Evolutionary conservation across 2,888 invertebrate species (phyloP).

Genomic region (Acanthosepion lycidas): DNA sequence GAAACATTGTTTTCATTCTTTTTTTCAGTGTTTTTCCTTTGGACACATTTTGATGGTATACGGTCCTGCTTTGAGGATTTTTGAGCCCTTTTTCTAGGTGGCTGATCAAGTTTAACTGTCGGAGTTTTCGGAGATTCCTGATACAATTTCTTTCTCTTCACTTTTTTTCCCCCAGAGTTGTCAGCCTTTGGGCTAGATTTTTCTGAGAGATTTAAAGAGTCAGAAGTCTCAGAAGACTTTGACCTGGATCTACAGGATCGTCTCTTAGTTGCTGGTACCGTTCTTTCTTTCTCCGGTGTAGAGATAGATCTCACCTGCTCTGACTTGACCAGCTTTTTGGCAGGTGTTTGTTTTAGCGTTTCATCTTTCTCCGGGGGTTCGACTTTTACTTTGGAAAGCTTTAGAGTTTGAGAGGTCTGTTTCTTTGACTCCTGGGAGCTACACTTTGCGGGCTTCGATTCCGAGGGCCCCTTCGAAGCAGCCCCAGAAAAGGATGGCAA

Average conservation of each 20-base stretch:
- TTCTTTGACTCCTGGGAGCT: background rate
- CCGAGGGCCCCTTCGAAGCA: background rate
- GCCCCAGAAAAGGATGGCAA: background rate
- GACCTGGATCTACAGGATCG: background rate
- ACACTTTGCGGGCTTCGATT: background rate
- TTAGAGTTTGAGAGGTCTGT: background rate
- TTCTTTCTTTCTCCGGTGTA: background rate
- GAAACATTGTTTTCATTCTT: background rate
- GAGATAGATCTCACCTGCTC: background rate
- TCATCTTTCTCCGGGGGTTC: background rate
- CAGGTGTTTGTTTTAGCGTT: background rate
- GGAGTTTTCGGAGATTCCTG: background rate
- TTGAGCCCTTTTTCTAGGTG: background rate
- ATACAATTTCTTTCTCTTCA: background rate
- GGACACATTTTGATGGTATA: background rate
- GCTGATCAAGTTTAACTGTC: background rate
- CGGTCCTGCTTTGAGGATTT: background rate
- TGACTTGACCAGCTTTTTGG: background rate
- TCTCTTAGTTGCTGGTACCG: background rate
- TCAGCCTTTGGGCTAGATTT: background rate
- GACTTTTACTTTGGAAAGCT: background rate
- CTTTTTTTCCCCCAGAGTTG: background rate
- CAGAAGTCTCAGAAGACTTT: background rate
- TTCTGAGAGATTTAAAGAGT: background rate
- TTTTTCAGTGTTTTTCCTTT: background rate